Percentiles rank a stretch among this genome's conserved stretches.
Evolutionary conservation across 2,113 vertebrate genomes (phyloP).

Genomic region (Archocentrus centrarchus): DNA sequence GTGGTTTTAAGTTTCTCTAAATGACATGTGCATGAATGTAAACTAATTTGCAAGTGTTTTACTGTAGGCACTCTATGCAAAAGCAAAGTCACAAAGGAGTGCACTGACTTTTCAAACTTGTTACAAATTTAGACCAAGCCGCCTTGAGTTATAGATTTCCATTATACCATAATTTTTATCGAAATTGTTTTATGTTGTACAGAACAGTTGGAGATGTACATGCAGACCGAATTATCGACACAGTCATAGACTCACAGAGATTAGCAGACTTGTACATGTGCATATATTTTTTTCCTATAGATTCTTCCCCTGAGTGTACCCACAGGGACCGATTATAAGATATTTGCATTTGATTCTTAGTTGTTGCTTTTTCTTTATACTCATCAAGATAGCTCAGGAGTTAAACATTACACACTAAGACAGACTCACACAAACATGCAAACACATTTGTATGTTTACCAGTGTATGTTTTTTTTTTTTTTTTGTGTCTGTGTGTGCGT

Average conservation of each 20-base stretch:
- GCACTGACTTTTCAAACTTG: background rate
- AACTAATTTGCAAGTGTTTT: constrained; percentile 21
- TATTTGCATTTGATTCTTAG: constrained; percentile 34
- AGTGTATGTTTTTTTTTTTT: constrained; percentile 8
- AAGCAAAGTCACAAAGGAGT: constrained; percentile 9
- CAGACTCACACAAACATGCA: background rate
- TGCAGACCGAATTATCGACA: background rate
- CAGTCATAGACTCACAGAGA: background rate
- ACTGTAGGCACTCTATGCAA: background rate
- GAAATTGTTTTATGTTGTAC: background rate
- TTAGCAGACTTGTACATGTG: background rate
- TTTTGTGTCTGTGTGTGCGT: background rate
- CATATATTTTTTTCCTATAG: background rate
- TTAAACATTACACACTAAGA: constrained; percentile 36
- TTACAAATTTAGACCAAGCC: background rate
- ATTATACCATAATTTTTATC: background rate
- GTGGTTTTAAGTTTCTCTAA: constrained; percentile 8
- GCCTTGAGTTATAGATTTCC: background rate
- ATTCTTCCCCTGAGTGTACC: constrained; percentile 6
- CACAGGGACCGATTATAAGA: constrained; percentile 23
- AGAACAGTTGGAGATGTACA: background rate
- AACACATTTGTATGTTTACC: constrained; percentile 54
- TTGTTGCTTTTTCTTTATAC: constrained; percentile 20
- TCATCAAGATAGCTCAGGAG: constrained; percentile 26
- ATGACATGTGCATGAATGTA: constrained; percentile 38